A percentile compares a stretch with the other conserved stretches of the same genome.
phyloP scores from a whole-genome alignment of 2,888 invertebrate species.

The Pseudanteris insignis region DNA sequence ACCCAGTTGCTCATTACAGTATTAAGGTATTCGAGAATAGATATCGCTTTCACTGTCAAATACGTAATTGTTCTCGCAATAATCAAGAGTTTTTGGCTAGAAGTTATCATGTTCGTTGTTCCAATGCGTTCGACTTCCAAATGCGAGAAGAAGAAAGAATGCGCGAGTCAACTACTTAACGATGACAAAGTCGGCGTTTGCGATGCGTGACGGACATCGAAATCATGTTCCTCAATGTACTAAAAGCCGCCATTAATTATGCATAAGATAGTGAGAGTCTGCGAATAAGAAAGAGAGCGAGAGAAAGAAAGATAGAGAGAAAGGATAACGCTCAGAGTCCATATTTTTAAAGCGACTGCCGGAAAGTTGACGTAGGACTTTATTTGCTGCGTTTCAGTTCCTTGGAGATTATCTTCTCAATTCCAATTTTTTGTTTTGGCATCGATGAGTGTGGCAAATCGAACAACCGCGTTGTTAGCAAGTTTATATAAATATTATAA shows the following conservation, averaged over 20 bases:
- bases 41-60: conserved; percentile 66
- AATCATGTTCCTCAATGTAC: conserved; percentile 43
- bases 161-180: conserved; percentile 27
- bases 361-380: conserved; percentile 20
- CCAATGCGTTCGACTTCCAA: conserved; percentile 21
- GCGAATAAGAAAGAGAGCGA: conserved; percentile 14
- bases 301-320: conserved; percentile 10
- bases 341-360: conserved; percentile 37
- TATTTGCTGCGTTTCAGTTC: too few relatives aligned
- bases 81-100: conserved; percentile 56
- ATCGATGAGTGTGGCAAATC: not conserved
- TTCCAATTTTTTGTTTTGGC: not conserved
- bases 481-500: too few relatives aligned
- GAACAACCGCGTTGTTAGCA: too few relatives aligned
- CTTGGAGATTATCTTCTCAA: not conserved
- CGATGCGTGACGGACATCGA: conserved; percentile 32
- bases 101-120: conserved; percentile 57
- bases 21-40: conserved; percentile 67
- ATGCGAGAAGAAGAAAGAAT: conserved; percentile 15
- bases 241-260: conserved; percentile 34
- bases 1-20: conserved; percentile 66
- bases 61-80: conserved; percentile 64
- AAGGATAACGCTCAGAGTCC: conserved; percentile 19
- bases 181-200: conserved; percentile 32
- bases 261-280: conserved; percentile 6